These are phyloP conservation scores for Trachymyrmex septentrionalis DNA, from an alignment of 1,140 invertebrate genomes.

Conservation along the genomic window DNA sequence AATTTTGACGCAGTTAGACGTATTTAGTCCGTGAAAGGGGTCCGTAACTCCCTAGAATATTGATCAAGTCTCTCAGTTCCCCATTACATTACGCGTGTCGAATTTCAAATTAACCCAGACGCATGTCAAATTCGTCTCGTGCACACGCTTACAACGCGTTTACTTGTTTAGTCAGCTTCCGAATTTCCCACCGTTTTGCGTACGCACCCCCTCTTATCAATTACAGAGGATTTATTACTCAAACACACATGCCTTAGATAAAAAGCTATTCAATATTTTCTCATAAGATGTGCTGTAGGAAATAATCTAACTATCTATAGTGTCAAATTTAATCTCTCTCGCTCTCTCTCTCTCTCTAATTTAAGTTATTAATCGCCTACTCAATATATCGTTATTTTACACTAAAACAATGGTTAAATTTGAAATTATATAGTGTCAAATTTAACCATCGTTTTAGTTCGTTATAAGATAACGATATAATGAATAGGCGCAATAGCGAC, in stretches of 20 bases:
- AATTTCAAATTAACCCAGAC: conserved; percentile 58
- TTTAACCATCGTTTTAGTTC: no score
- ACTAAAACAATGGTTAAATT: no score
- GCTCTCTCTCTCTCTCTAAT: no score
- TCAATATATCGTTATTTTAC: no score
- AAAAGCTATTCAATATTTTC: neutral
- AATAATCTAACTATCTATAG: neutral
- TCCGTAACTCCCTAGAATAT: conserved; percentile 34
- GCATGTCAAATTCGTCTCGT: conserved; percentile 50
- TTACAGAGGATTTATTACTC: neutral
- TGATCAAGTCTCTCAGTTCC: conserved; percentile 39
- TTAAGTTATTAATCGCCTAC: no score
- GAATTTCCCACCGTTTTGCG: conserved; percentile 44
- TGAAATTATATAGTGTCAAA: no score
- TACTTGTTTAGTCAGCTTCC: conserved; percentile 55
- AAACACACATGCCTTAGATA: conserved; percentile 1
- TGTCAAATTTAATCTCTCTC: no score
- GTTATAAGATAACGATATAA: no score
- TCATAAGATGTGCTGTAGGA: neutral
- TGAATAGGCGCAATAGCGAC: no score
- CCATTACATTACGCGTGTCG: conserved; percentile 46
- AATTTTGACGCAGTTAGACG: conserved; percentile 28
- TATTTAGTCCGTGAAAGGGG: conserved; percentile 32
- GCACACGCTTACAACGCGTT: conserved; percentile 22
- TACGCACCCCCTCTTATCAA: conserved; percentile 7